Evolutionary conservation across 2,797 vertebrate genomes (phyloP).

Genomic region (Sus cebifrons): DNA sequence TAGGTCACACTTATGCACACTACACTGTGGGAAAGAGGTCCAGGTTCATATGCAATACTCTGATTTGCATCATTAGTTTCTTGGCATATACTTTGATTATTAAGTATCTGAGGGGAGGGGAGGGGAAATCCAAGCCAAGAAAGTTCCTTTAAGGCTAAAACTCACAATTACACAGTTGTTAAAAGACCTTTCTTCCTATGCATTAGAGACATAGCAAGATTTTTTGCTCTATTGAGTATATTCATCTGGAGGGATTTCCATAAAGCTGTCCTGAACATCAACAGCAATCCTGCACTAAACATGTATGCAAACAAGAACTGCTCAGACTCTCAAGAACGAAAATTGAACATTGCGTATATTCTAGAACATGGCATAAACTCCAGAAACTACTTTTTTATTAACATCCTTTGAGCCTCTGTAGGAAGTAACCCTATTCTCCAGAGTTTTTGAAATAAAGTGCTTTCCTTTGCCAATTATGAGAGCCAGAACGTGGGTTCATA

Average conservation of each 20-base stretch:
- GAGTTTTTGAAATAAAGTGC: slow-evolving; percentile 73
- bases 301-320: slow-evolving; percentile 64
- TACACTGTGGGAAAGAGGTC: slow-evolving; percentile 58
- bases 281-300: slow-evolving; percentile 54
- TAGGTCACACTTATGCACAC: slow-evolving; percentile 44
- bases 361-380: slow-evolving; percentile 62
- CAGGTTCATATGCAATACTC: slow-evolving; percentile 58
- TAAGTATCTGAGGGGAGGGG: slow-evolving; percentile 71
- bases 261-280: slow-evolving; percentile 68
- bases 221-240: slow-evolving; percentile 74
- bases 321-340: slow-evolving; percentile 53
- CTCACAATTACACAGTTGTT: slow-evolving; percentile 77
- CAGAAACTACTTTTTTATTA: slow-evolving; percentile 72
- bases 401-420: slow-evolving; percentile 61
- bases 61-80: slow-evolving; percentile 80
- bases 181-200: slow-evolving; percentile 58
- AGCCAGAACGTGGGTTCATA: slow-evolving; percentile 47
- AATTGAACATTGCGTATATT: slow-evolving; percentile 59
- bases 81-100: slow-evolving; percentile 79
- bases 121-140: slow-evolving; percentile 76
- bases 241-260: slow-evolving; percentile 77
- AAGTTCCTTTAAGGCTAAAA: slow-evolving; percentile 81
- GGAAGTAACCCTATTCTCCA: slow-evolving; percentile 68
- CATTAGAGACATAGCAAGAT: slow-evolving; percentile 68
- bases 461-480: slow-evolving; percentile 77